Evolutionary conservation across 2,888 invertebrate species (phyloP).

Genomic region (Amphimallon solstitiale): DNA sequence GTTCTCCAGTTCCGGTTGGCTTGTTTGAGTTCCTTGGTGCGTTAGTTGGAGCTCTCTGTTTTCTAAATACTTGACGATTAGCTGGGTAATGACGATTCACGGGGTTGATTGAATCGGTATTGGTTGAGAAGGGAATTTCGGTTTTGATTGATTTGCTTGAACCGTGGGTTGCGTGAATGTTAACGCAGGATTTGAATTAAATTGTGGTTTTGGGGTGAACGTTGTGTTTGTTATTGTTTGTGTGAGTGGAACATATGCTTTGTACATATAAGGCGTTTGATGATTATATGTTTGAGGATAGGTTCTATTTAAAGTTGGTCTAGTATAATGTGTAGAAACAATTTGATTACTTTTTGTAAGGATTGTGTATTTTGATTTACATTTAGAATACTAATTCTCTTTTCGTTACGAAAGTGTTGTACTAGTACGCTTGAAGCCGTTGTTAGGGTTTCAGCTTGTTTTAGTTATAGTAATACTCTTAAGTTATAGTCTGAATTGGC

Average conservation of each 20-base stretch:
- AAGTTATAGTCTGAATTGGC: conserved; percentile 20
- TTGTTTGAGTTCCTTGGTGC: neutral
- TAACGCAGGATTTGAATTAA: neutral
- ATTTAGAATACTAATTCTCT: neutral
- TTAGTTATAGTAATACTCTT: conserved; percentile 15
- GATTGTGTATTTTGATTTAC: too few relatives aligned
- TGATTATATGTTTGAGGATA: too few relatives aligned
- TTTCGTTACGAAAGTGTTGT: neutral
- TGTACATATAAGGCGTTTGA: too few relatives aligned
- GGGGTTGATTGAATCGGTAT: neutral
- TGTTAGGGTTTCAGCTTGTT: neutral
- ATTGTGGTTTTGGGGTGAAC: neutral
- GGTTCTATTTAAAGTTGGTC: too few relatives aligned
- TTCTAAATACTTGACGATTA: conserved; percentile 7
- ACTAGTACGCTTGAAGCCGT: too few relatives aligned
- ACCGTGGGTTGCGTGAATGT: too few relatives aligned
- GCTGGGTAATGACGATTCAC: neutral
- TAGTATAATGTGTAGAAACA: too few relatives aligned
- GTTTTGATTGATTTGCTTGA: neutral
- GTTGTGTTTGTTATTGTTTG: neutral
- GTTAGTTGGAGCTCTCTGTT: neutral
- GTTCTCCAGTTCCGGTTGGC: neutral
- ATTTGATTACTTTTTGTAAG: too few relatives aligned
- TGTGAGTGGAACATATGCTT: too few relatives aligned
- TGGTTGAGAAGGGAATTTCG: conserved; percentile 1